A percentile compares a stretch with the other conserved stretches of the same genome.
Conservation (phyloP, 2,888 invertebrate species). For the Cantharis lateralis region DNA sequence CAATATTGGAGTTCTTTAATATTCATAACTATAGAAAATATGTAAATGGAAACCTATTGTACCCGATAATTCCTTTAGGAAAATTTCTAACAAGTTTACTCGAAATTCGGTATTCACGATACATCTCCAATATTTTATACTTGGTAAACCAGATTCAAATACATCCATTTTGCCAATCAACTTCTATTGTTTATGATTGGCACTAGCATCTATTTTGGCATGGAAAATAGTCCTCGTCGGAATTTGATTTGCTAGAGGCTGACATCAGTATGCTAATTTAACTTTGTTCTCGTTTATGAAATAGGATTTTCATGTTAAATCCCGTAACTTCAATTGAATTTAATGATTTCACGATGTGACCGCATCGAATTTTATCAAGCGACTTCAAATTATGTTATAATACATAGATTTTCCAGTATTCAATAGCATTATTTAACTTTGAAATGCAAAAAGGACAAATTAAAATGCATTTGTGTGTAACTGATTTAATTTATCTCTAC, state of each 20-base stretch:
- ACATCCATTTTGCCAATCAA: slow-evolving; percentile 29
- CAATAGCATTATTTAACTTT: not conserved
- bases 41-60: slow-evolving; percentile 16
- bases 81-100: not conserved
- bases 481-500: not conserved
- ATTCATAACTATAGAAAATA: slow-evolving; percentile 21
- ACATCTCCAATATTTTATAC: slow-evolving; percentile 22
- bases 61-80: not conserved
- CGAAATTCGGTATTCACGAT: slow-evolving; percentile 1
- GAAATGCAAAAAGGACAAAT: not conserved
- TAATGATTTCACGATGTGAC: slow-evolving; percentile 20
- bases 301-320: slow-evolving; percentile 28
- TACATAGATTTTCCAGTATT: not conserved
- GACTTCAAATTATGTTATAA: not conserved
- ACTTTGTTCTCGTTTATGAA: slow-evolving; percentile 29
- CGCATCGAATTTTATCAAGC: slow-evolving; percentile 2
- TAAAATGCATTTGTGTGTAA: not conserved
- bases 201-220: slow-evolving; percentile 24
- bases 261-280: slow-evolving; percentile 31
- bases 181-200: slow-evolving; percentile 31
- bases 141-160: slow-evolving; percentile 3
- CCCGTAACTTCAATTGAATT: slow-evolving; percentile 26
- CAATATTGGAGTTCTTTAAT: slow-evolving; percentile 12
- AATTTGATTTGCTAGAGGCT: slow-evolving; percentile 26
- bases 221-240: slow-evolving; percentile 27